These are phyloP conservation scores for Elgaria multicarinata DNA, from an alignment of 2,113 vertebrate genomes.

Conservation along the genomic window DNA sequence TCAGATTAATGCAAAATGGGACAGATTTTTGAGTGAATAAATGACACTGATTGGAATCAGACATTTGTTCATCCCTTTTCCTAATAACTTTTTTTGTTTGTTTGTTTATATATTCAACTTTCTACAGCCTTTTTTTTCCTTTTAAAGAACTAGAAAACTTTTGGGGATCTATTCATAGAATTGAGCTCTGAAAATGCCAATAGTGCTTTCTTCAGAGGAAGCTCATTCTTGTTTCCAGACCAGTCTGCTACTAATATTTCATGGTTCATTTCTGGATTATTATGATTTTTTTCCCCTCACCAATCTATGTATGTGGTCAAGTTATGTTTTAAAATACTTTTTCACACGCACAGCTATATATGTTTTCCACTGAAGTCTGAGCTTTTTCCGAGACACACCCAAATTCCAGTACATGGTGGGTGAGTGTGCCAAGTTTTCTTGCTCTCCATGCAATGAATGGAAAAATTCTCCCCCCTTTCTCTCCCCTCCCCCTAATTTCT, in stretches of 20 bases:
- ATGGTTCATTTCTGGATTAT: conserved; percentile 6
- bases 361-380: conserved; percentile 80
- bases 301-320: conserved; percentile 58
- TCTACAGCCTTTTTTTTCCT: not conserved
- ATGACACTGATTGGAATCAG: not conserved
- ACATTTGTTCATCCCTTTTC: not conserved
- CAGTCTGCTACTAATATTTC: conserved; percentile 40
- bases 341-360: conserved; percentile 68
- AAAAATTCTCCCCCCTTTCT: conserved; percentile 46
- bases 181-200: not conserved
- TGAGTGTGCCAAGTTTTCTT: conserved; percentile 70
- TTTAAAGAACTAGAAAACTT: not conserved
- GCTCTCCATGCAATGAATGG: conserved; percentile 55
- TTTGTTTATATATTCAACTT: not conserved
- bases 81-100: not conserved
- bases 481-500: conserved; percentile 16
- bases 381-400: conserved; percentile 82
- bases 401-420: conserved; percentile 73
- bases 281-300: conserved; percentile 29
- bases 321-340: conserved; percentile 72
- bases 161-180: not conserved
- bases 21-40: not conserved
- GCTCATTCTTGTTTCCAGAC: not conserved
- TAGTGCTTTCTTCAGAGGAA: not conserved
- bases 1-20: not conserved